Evolutionary conservation across 30 jellyfish, hydroid and myxozoan genomes (phyloP).

Genomic region (Cassiopea andromeda): DNA sequence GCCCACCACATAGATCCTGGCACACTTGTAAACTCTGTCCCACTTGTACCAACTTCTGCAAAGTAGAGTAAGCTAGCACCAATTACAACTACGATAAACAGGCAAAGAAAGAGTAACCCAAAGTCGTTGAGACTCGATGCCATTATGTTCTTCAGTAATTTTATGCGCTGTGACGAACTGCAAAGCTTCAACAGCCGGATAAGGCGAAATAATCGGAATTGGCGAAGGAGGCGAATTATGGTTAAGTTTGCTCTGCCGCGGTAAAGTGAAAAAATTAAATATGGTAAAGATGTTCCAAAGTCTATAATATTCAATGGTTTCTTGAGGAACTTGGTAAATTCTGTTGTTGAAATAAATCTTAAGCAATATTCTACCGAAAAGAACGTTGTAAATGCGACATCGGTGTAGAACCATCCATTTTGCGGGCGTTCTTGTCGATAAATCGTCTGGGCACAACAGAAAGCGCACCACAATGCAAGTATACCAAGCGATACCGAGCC

Average conservation of each 20-base stretch:
- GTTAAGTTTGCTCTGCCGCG: neutral
- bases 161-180: constrained; percentile 69
- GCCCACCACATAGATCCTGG: constrained; percentile 94
- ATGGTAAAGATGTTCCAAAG: constrained; percentile 64
- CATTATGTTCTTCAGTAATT: constrained; percentile 35
- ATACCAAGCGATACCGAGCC: constrained; percentile 30
- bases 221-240: constrained; percentile 32
- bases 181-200: constrained; percentile 61
- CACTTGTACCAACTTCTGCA: constrained; percentile 48
- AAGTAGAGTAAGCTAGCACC: constrained; percentile 79
- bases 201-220: constrained; percentile 56
- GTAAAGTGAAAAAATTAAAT: constrained; percentile 20
- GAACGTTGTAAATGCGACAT: constrained; percentile 33
- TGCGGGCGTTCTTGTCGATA: constrained; percentile 30
- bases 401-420: constrained; percentile 48
- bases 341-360: constrained; percentile 56
- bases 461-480: constrained; percentile 30
- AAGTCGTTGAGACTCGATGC: constrained; percentile 75
- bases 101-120: constrained; percentile 64
- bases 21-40: constrained; percentile 71
- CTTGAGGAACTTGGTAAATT: constrained; percentile 34
- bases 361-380: constrained; percentile 58
- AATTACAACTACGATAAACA: constrained; percentile 61
- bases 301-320: constrained; percentile 59
- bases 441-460: constrained; percentile 50